Evolutionary conservation across 30 jellyfish, hydroid and myxozoan species (phyloP).

Genomic region (Nemopilema nomurai): DNA sequence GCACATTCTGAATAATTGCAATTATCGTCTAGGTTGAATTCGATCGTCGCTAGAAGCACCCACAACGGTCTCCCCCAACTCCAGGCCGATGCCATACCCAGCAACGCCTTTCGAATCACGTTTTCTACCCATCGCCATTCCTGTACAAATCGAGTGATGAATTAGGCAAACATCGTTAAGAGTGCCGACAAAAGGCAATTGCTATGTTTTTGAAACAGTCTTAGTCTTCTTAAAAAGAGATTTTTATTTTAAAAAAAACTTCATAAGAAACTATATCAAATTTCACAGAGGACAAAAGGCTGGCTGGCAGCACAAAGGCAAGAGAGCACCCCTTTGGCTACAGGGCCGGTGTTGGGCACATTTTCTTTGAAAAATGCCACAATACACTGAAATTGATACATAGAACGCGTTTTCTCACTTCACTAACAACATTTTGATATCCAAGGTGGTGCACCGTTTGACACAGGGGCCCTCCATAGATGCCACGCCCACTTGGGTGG

Average conservation of each 20-base stretch:
- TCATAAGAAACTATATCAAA: not conserved
- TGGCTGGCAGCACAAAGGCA: not conserved
- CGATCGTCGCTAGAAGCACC: too few species aligned
- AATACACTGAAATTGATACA: not conserved
- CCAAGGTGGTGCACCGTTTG: not conserved
- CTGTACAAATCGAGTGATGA: not conserved
- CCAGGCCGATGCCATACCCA: not conserved
- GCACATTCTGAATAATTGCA: too few species aligned
- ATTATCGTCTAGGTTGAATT: too few species aligned
- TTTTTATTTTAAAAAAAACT: too few species aligned
- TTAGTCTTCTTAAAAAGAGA: not conserved
- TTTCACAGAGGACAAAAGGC: not conserved
- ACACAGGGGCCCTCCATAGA: not conserved
- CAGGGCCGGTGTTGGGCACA: not conserved
- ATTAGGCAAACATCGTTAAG: not conserved
- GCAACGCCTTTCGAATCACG: not conserved
- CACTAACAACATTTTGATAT: not conserved
- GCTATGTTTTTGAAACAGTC: not conserved
- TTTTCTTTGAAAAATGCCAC: not conserved
- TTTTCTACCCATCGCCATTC: not conserved
- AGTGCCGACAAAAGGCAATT: not conserved
- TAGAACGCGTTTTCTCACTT: not conserved
- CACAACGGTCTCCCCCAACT: not conserved
- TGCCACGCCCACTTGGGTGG: not conserved
- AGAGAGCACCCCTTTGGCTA: not conserved